Base-by-base conservation (phyloP, 2,888 invertebrate species). In the Drosophila tripunctata region DNA sequence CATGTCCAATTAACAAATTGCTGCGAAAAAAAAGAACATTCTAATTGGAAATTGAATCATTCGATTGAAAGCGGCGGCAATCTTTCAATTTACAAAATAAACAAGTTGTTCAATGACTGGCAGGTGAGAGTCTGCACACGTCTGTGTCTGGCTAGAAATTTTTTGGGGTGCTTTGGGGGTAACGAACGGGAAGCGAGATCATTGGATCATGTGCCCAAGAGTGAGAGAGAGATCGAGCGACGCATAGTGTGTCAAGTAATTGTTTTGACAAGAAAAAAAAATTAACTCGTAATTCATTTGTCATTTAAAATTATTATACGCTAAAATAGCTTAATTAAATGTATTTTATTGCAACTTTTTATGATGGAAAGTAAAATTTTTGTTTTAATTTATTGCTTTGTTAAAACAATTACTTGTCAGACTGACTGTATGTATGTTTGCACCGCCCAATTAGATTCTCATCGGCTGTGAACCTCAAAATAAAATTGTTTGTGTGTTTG, bases 1-100 rank as follows among this genome's bases (percentile, higher is more conserved):
- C 45, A 15, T 38, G 50, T 57, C 38, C 60, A 72, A 72, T 72
- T 75, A 71, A 66, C 72, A 15, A 36, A 62, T 30, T 43, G 54
- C 22, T 68, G 75, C 43, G 48, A 70, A 67, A 57, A 36, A 38
- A 14, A 24, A 31, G 10, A 24, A 67, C 19, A 57, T 58, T 72
- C 55, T 10, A 60, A 65, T 54, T 64, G 15, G 55, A 75, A 60
- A 60, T 50, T 60, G 31, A 60, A 47, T 56, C 43, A 56, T 56
- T 61, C 27, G 17, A 17, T 36, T 8, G 45, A 33, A 45, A 19
- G 15, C 36, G 27, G 22, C 47, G 41, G 14, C 48, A 52, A 61
- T 61, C 47, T 62, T 55, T 67, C 69, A 58, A 74, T 47, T 54
- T 50, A 50, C 38, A 22, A 40, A 68, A 51, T 43, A 60, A 69